Evolutionary conservation across 2,797 vertebrate genomes (phyloP).

Genomic region (Corythornis leucogaster): DNA sequence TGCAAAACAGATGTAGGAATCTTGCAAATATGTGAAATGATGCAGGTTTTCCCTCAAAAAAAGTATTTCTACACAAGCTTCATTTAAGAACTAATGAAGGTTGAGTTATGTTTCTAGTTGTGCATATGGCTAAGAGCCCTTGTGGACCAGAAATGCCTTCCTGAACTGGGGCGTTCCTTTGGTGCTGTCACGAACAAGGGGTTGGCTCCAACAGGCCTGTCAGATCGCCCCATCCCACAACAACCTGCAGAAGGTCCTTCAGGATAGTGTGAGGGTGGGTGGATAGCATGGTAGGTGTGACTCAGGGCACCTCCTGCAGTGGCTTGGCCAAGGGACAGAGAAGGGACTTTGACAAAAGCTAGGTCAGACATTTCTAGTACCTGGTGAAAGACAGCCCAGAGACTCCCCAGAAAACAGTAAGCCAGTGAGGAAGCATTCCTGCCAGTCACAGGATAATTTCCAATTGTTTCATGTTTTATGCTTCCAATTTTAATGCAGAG

Average conservation of each 20-base stretch:
- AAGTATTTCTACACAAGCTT: not conserved
- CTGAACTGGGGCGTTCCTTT: not conserved
- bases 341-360: conserved; percentile 10
- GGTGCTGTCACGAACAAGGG: not conserved
- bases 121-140: not conserved
- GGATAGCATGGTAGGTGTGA: not conserved
- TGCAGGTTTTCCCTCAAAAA: not conserved
- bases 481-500: conserved; percentile 45
- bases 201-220: not conserved
- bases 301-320: conserved; percentile 2
- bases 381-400: conserved; percentile 26
- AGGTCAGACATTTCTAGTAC: conserved; percentile 14
- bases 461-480: conserved; percentile 29
- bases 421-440: conserved; percentile 41
- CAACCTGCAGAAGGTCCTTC: not conserved
- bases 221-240: not conserved
- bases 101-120: not conserved
- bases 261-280: not conserved
- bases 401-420: not conserved
- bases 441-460: not conserved
- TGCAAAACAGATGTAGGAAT: conserved; percentile 28
- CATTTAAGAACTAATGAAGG: not conserved
- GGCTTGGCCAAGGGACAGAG: conserved; percentile 30
- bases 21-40: not conserved
- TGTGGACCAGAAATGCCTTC: not conserved